These are phyloP conservation scores for Dryocosmus kuriphilus DNA, from an alignment of 2,888 invertebrate genomes.

Conservation along the genomic window DNA sequence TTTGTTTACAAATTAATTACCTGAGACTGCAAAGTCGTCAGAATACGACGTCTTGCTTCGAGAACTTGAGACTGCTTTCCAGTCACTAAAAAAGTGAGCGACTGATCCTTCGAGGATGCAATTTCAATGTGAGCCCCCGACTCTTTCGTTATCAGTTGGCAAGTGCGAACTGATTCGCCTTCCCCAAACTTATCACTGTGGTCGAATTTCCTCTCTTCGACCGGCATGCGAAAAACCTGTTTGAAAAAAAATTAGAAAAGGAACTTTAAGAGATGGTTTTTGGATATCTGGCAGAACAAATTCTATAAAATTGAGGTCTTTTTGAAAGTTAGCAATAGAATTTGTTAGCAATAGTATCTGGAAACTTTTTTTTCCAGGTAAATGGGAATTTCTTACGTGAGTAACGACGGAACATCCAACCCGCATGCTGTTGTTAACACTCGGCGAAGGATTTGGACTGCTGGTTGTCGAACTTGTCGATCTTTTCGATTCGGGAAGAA, in stretches of 20 bases:
- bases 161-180: slow-evolving; percentile 94
- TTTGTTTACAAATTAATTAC: slow-evolving; percentile 74
- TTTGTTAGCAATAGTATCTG: too few species aligned
- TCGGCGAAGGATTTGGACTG: slow-evolving; percentile 79
- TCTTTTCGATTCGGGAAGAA: slow-evolving; percentile 87
- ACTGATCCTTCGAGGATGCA: slow-evolving; percentile 96
- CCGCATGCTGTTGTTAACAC: slow-evolving; percentile 87
- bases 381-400: slow-evolving; percentile 81
- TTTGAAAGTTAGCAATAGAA: too few species aligned
- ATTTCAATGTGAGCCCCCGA: slow-evolving; percentile 98
- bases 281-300: too few species aligned
- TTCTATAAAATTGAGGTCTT: too few species aligned
- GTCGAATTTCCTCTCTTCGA: slow-evolving; percentile 94
- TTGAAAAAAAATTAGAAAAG: slow-evolving; percentile 35
- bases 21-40: slow-evolving; percentile 96
- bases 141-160: slow-evolving; percentile 94
- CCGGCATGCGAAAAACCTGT: slow-evolving; percentile 93
- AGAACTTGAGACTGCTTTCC: slow-evolving; percentile 95
- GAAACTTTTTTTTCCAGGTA: background rate
- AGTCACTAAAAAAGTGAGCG: slow-evolving; percentile 96
- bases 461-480: slow-evolving; percentile 50
- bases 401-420: slow-evolving; percentile 92
- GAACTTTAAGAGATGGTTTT: background rate
- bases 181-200: slow-evolving; percentile 95
- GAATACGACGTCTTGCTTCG: slow-evolving; percentile 93